Conservation (phyloP, 1,140 invertebrate species). For the Zaprionus ornatus region DNA sequence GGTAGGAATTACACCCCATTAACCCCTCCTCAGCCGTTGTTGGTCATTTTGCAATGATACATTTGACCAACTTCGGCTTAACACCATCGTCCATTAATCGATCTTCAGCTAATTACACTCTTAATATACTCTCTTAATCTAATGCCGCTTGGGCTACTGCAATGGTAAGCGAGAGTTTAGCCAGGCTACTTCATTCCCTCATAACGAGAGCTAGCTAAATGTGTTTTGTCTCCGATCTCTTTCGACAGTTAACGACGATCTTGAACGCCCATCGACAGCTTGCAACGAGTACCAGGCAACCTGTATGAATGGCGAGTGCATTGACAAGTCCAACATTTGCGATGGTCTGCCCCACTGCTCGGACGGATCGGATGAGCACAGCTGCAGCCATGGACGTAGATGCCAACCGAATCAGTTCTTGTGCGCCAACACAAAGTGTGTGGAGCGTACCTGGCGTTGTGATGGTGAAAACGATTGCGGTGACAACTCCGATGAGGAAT, state of each 20-base stretch:
- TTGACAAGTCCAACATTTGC: slow-evolving; percentile 91
- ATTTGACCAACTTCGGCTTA: neutral
- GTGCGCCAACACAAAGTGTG: slow-evolving; percentile 94
- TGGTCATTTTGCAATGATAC: neutral
- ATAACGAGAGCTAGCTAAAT: neutral
- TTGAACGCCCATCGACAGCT: slow-evolving; percentile 84
- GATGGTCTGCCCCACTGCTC: slow-evolving; percentile 92
- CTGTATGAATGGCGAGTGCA: slow-evolving; percentile 96
- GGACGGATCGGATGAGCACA: slow-evolving; percentile 95
- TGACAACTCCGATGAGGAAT: slow-evolving; percentile 93
- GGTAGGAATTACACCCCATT: slow-evolving; percentile 53
- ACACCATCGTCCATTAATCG: neutral
- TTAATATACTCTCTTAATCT: neutral
- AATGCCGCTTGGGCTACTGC: slow-evolving; percentile 5
- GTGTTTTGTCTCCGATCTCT: neutral
- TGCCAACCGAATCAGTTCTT: slow-evolving; percentile 98
- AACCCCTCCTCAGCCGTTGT: neutral
- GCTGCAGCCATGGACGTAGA: slow-evolving; percentile 90
- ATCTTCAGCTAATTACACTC: neutral
- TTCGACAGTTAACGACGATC: slow-evolving; percentile 78
- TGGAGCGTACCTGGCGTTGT: slow-evolving; percentile 96
- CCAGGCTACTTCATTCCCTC: neutral
- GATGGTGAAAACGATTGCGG: slow-evolving; percentile 95
- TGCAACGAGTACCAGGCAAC: slow-evolving; percentile 93
- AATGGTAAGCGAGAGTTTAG: slow-evolving; percentile 2